These are phyloP conservation scores for Sardinella longiceps DNA, from an alignment of 2,797 vertebrate genomes.

Conservation along the genomic window DNA sequence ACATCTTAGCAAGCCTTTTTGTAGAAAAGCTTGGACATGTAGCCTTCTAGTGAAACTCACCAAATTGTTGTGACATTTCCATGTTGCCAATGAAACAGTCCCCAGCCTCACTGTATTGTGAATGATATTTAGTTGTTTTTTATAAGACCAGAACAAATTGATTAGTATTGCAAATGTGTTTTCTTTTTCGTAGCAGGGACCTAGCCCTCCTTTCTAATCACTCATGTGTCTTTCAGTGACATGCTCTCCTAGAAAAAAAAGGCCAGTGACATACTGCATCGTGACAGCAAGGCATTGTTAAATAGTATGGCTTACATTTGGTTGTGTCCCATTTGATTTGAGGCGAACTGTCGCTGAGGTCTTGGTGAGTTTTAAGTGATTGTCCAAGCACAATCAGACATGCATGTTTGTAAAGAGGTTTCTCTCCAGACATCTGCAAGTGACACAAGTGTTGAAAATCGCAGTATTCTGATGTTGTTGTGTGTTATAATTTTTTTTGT, in stretches of 20 bases:
- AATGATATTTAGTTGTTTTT: not conserved
- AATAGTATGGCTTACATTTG: not conserved
- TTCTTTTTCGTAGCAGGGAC: not conserved
- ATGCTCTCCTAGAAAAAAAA: not conserved
- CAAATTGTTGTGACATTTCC: constrained; percentile 12
- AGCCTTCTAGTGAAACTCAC: constrained; percentile 29
- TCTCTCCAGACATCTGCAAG: constrained; percentile 45
- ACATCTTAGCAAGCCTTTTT: constrained; percentile 51
- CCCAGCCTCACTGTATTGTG: not conserved
- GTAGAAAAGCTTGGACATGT: constrained; percentile 47
- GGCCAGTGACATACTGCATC: not conserved
- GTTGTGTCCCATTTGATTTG: not conserved
- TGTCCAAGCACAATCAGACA: constrained; percentile 41
- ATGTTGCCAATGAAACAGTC: constrained; percentile 8
- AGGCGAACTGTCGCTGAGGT: constrained; percentile 25
- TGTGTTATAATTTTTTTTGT: not conserved
- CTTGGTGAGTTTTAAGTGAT: constrained; percentile 36
- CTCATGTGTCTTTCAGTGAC: not conserved
- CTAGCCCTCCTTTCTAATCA: not conserved
- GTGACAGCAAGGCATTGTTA: constrained; percentile 10
- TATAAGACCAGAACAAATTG: not conserved
- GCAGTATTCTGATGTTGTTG: constrained; percentile 39
- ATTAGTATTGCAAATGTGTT: constrained; percentile 1
- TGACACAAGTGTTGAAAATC: constrained; percentile 44
- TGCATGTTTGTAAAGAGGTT: constrained; percentile 37